Conservation (phyloP, 64 coral and sea anemone genomes). For the Astreopora myriophthalma region DNA sequence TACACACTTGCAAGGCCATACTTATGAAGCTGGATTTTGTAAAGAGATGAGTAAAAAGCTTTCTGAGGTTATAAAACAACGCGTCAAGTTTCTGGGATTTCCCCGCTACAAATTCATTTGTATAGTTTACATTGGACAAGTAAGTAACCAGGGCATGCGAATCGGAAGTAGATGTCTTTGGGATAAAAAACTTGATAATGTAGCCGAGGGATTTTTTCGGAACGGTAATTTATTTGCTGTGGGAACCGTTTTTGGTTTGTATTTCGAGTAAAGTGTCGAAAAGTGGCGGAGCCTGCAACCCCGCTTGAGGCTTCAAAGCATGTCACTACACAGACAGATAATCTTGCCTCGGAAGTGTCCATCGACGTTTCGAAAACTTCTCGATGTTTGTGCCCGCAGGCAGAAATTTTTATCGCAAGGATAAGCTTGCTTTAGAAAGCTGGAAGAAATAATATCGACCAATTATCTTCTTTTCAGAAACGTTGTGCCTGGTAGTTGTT, state of each 20-base stretch:
- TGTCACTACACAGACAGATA: background rate
- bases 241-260: constrained; percentile 83
- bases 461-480: too few relatives aligned
- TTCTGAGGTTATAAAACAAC: constrained; percentile 82
- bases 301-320: background rate
- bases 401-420: background rate
- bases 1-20: constrained; percentile 54
- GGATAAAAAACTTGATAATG: constrained; percentile 70
- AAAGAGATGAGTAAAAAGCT: constrained; percentile 80
- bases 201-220: constrained; percentile 74
- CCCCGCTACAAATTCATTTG: constrained; percentile 83
- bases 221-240: constrained; percentile 80
- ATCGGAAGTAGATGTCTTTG: constrained; percentile 85
- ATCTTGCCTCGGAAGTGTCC: background rate
- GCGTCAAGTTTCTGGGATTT: constrained; percentile 80
- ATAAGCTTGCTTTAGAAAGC: too few relatives aligned
- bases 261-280: constrained; percentile 67
- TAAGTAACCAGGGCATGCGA: constrained; percentile 80
- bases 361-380: background rate
- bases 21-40: constrained; percentile 74
- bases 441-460: too few relatives aligned
- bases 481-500: too few relatives aligned
- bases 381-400: background rate
- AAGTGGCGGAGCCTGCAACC: too few relatives aligned
- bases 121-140: constrained; percentile 84